These are phyloP conservation scores for Tipula helvola DNA, from an alignment of 2,888 invertebrate species.

Conservation along the genomic window DNA sequence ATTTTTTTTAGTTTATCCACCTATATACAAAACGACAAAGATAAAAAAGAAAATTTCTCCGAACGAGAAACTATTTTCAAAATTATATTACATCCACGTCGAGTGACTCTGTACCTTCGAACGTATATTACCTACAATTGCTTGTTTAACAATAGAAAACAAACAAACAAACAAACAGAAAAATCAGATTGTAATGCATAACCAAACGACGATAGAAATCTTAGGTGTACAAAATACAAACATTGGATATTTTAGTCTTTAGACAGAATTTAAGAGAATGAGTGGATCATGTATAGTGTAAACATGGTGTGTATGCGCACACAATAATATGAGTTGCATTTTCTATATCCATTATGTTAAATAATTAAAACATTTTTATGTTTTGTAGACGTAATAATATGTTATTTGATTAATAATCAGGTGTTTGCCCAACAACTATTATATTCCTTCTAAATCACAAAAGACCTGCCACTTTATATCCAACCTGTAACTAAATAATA, in stretches of 20 bases:
- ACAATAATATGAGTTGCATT: not conserved
- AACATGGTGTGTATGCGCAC: not conserved
- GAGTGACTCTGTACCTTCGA: not conserved
- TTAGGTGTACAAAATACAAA: not conserved
- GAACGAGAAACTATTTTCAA: not conserved
- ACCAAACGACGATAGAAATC: not conserved
- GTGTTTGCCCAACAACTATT: not conserved
- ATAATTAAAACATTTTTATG: not conserved
- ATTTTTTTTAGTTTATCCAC: not conserved
- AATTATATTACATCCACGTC: not conserved
- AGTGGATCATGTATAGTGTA: not conserved
- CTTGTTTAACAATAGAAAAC: not conserved
- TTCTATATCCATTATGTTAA: not conserved
- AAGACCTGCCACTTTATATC: not conserved
- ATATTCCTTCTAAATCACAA: not conserved
- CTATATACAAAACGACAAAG: not conserved
- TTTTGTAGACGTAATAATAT: no score
- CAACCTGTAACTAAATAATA: not conserved
- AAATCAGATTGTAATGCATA: not conserved
- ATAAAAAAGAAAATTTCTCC: not conserved
- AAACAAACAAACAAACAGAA: not conserved
- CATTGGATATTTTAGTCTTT: not conserved
- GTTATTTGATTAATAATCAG: not conserved
- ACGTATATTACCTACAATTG: not conserved
- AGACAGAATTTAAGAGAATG: not conserved